A percentile compares a stretch with the other conserved stretches of the same genome.
These are phyloP conservation scores for Chaunax sp. DNA, from an alignment of 2,797 vertebrate genomes.

Conservation along the genomic window DNA sequence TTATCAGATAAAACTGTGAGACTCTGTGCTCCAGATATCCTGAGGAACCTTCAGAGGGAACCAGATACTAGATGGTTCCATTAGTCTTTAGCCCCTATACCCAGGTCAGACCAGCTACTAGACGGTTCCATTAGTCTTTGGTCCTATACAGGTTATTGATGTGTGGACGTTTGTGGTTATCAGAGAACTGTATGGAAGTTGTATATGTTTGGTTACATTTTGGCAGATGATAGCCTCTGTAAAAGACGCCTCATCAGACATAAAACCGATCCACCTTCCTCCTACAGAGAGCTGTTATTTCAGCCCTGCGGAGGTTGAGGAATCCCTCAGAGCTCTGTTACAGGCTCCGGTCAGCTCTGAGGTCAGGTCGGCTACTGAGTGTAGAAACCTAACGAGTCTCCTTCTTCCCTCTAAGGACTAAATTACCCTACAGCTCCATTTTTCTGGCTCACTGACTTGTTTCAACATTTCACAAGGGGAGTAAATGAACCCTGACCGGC, in stretches of 20 bases:
- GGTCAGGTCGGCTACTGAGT: constrained; percentile 36
- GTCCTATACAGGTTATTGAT: no score
- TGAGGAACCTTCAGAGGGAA: no score
- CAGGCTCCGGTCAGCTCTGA: neutral
- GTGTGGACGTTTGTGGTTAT: no score
- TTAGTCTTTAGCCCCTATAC: no score
- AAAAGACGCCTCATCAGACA: neutral
- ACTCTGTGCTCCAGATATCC: no score
- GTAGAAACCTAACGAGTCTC: constrained; percentile 39
- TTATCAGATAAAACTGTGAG: no score
- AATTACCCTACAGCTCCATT: constrained; percentile 52
- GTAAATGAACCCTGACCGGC: constrained; percentile 61
- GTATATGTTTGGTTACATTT: no score
- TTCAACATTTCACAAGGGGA: constrained; percentile 49
- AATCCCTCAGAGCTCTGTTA: constrained; percentile 5
- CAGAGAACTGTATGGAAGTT: no score
- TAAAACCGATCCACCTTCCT: accelerated
- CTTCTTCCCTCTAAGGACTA: constrained; percentile 22
- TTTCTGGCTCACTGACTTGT: constrained; percentile 62
- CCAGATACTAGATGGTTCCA: no score
- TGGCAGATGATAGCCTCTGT: no score
- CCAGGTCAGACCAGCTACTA: no score
- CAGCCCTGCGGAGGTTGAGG: neutral
- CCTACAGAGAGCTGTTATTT: neutral
- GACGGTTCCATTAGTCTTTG: no score